Percentiles rank a stretch among this genome's conserved stretches.
Conservation (phyloP, 2,113 vertebrate species). For the Planiliza haematocheilus region DNA sequence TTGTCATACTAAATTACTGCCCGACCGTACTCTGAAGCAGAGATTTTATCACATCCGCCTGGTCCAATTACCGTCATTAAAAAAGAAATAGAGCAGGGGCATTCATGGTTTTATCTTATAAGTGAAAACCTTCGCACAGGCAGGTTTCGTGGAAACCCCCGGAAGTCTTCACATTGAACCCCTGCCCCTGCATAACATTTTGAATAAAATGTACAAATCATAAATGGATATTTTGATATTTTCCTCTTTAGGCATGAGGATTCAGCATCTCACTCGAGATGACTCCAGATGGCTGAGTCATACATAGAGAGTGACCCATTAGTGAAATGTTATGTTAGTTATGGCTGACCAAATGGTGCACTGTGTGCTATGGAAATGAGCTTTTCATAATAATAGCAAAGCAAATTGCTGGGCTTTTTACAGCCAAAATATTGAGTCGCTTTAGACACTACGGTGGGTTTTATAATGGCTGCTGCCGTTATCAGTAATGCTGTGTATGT, state of each 20-base stretch:
- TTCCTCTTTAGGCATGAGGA: neutral
- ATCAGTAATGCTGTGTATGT: neutral
- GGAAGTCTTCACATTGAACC: no score
- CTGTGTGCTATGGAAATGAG: conserved; percentile 16
- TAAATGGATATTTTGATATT: neutral
- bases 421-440: neutral
- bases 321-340: conserved; percentile 18
- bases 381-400: conserved; percentile 19
- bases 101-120: no score
- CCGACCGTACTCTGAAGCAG: no score
- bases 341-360: neutral
- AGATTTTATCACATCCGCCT: no score
- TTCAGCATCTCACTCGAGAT: neutral
- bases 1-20: no score
- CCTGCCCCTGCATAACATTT: neutral
- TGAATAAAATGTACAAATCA: conserved; percentile 2
- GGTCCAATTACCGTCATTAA: no score
- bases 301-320: conserved; percentile 12
- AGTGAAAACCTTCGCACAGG: no score
- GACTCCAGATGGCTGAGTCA: conserved; percentile 16
- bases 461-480: neutral
- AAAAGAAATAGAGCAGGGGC: no score
- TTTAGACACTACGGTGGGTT: neutral
- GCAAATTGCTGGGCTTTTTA: neutral
- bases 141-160: no score